phyloP scores from a whole-genome alignment of 92 coral and sea anemone genomes.

The Heliopora coerulea region DNA sequence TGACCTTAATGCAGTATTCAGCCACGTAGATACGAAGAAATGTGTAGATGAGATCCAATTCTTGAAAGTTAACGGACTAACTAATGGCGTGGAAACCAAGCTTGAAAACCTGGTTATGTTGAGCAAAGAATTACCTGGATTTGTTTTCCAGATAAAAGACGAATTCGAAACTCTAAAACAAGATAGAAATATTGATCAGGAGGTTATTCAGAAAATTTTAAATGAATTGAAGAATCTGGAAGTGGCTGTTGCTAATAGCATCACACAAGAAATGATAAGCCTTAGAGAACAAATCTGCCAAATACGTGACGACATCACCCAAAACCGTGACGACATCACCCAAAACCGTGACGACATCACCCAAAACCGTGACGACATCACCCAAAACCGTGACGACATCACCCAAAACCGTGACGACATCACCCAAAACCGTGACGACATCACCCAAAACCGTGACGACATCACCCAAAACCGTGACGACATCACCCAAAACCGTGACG shows the following conservation, averaged over 20 bases:
- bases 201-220: background rate
- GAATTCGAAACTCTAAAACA: background rate
- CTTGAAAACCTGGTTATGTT: background rate
- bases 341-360: no score
- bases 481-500: no score
- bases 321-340: no score
- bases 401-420: no score
- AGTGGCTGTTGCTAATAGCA: no score
- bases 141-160: slow-evolving; percentile 11
- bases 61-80: slow-evolving; percentile 16
- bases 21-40: background rate
- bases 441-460: no score
- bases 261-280: background rate
- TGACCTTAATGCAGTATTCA: slow-evolving; percentile 15
- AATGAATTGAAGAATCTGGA: background rate
- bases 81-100: slow-evolving; percentile 22
- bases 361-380: no score
- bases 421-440: no score
- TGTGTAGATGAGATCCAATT: background rate
- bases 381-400: no score
- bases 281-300: background rate
- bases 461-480: no score
- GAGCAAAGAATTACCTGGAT: background rate
- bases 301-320: no score
- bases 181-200: background rate